Percentiles rank a stretch among this genome's conserved stretches.
Conservation (phyloP, 2,113 vertebrate genomes). For the Hypocryptadius cinnamomeus region DNA sequence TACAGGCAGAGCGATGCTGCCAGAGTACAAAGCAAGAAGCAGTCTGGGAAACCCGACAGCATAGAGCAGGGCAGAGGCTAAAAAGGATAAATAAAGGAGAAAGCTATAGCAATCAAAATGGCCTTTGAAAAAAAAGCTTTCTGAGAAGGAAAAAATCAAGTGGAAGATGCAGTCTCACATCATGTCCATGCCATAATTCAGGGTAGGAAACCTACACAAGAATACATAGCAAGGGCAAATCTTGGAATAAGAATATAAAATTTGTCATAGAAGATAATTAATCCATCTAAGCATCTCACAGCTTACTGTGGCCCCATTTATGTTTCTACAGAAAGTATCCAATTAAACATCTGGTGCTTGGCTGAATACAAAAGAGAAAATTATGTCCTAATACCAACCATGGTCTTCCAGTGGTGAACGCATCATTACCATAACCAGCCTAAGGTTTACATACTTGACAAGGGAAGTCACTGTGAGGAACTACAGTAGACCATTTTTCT, state of each 20-base stretch:
- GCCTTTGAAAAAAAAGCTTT: neutral
- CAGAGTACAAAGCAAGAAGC: neutral
- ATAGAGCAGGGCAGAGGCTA: neutral
- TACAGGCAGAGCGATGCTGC: fast-evolving
- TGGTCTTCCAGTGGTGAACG: neutral
- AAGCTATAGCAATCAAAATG: neutral
- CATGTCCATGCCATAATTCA: neutral
- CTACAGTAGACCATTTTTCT: neutral
- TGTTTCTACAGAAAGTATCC: neutral
- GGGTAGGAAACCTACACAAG: neutral
- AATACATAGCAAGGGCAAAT: neutral
- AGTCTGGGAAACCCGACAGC: neutral
- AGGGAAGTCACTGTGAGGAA: neutral
- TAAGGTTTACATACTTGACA: neutral
- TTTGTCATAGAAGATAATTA: neutral
- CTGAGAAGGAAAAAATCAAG: neutral
- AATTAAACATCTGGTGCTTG: neutral
- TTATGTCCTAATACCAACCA: neutral
- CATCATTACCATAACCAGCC: neutral
- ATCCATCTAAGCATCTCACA: neutral
- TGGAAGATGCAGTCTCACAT: neutral
- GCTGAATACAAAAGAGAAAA: neutral
- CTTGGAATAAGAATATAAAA: neutral
- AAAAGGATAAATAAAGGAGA: neutral
- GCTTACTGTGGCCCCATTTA: neutral